A percentile compares a stretch with the other conserved stretches of the same genome.
phyloP scores from a whole-genome alignment of 1,140 invertebrate species.

The Notospermus geniculatus region DNA sequence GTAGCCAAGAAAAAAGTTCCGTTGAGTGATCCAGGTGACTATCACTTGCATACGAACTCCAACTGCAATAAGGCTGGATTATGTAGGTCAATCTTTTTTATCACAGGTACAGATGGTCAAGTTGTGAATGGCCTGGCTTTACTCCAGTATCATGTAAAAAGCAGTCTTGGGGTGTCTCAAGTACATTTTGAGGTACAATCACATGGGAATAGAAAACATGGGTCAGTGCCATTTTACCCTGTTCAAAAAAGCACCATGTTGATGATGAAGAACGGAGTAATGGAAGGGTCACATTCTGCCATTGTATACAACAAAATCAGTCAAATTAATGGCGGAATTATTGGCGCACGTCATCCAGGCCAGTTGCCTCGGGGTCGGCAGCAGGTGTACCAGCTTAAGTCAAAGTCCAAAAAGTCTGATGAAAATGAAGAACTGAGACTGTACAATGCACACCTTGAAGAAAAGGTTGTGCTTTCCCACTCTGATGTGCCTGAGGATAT shows the following conservation, averaged over 20 bases:
- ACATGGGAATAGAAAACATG: conserved; percentile 5
- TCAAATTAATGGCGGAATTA: too few relatives aligned
- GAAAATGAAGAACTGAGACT: not conserved
- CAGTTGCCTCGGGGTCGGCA: not conserved
- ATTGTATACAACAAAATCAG: not conserved
- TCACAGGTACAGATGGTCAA: not conserved
- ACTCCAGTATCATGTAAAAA: not conserved
- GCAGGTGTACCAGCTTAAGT: not conserved
- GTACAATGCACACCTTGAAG: not conserved
- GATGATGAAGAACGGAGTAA: not conserved
- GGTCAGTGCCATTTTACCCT: not conserved
- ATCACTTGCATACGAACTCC: not conserved
- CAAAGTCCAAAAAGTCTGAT: not conserved
- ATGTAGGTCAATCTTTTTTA: not conserved
- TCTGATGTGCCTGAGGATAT: not conserved
- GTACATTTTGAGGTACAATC: not conserved
- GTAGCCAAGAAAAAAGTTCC: not conserved
- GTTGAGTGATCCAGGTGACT: not conserved
- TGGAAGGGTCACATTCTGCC: not conserved
- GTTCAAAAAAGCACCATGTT: not conserved
- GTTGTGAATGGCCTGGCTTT: not conserved
- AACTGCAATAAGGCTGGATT: not conserved
- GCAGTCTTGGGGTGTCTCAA: too few relatives aligned
- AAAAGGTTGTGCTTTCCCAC: not conserved
- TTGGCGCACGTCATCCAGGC: not conserved